Evolutionary conservation across 2,888 invertebrate species (phyloP).

Genomic region (Drosophila ochracea): DNA sequence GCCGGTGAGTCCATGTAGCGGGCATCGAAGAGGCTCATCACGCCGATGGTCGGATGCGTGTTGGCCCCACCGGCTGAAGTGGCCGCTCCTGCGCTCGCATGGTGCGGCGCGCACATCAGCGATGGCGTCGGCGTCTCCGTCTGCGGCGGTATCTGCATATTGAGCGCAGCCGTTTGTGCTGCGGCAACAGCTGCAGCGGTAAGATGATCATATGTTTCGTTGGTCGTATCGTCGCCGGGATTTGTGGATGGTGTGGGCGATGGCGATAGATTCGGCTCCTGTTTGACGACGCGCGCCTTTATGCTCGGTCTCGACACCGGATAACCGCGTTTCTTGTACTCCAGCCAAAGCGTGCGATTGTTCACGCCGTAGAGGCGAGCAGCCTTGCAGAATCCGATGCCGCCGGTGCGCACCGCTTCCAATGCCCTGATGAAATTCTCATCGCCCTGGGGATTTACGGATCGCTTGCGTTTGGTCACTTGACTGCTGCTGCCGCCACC

Average conservation of each 20-base stretch:
- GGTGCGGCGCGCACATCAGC: constrained; percentile 88
- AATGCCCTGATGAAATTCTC: constrained; percentile 93
- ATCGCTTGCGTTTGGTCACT: constrained; percentile 89
- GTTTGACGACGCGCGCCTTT: constrained; percentile 90
- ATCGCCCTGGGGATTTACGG: constrained; percentile 92
- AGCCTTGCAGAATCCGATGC: constrained; percentile 94
- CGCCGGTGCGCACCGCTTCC: constrained; percentile 93
- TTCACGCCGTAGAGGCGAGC: constrained; percentile 94
- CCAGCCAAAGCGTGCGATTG: constrained; percentile 93
- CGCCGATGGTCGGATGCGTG: constrained; percentile 87
- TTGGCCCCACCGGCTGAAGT: constrained; percentile 58
- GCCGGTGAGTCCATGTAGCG: constrained; percentile 89
- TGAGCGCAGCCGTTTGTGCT: constrained; percentile 82
- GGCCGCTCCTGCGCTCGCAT: constrained; percentile 58
- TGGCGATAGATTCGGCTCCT: constrained; percentile 87
- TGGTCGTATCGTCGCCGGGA: constrained; percentile 84
- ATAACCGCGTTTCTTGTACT: constrained; percentile 93
- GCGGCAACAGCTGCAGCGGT: constrained; percentile 82
- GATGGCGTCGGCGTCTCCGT: constrained; percentile 86
- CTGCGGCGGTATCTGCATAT: constrained; percentile 85
- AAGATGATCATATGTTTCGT: constrained; percentile 84
- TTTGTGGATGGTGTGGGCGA: constrained; percentile 86
- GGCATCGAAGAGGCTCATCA: constrained; percentile 90
- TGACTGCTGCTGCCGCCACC: constrained; percentile 53
- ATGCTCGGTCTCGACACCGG: constrained; percentile 92